Conservation (phyloP, 2,888 invertebrate genomes). For the Dryobotodes eremita region DNA sequence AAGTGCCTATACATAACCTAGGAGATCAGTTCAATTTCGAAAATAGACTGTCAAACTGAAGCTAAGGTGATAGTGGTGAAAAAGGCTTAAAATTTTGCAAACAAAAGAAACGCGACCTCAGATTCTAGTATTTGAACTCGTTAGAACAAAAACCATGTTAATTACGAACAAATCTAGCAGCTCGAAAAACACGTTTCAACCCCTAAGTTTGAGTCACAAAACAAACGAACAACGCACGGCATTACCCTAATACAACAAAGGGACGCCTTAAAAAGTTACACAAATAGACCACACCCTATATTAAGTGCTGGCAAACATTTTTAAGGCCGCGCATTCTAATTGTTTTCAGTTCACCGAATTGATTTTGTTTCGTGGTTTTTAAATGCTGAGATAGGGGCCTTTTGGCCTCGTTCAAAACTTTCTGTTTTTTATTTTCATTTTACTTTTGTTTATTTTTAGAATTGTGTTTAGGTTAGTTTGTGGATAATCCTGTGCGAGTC, state of each 20-base stretch:
- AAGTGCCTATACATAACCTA: too few species aligned
- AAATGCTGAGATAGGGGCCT: too few species aligned
- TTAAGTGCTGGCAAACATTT: constrained; percentile 43
- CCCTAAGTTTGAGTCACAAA: constrained; percentile 32
- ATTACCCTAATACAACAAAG: constrained; percentile 47
- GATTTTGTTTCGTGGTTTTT: background rate
- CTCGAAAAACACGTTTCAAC: constrained; percentile 19
- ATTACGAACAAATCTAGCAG: constrained; percentile 38
- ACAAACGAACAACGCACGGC: constrained; percentile 30
- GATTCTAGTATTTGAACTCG: constrained; percentile 7
- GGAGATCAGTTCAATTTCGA: background rate
- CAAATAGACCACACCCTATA: constrained; percentile 54
- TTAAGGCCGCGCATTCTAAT: constrained; percentile 25
- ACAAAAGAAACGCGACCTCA: background rate
- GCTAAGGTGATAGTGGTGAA: background rate
- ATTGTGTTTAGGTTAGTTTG: too few species aligned
- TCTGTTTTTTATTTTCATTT: too few species aligned
- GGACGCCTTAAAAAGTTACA: constrained; percentile 51
- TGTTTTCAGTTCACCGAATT: constrained; percentile 17
- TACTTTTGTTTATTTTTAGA: too few species aligned
- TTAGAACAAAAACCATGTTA: constrained; percentile 19
- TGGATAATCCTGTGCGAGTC: too few species aligned
- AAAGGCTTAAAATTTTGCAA: background rate
- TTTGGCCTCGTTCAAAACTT: too few species aligned
- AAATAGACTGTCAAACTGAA: background rate